These are phyloP conservation scores for Danaus chrysippus DNA, from an alignment of 2,888 invertebrate genomes.

Conservation along the genomic window DNA sequence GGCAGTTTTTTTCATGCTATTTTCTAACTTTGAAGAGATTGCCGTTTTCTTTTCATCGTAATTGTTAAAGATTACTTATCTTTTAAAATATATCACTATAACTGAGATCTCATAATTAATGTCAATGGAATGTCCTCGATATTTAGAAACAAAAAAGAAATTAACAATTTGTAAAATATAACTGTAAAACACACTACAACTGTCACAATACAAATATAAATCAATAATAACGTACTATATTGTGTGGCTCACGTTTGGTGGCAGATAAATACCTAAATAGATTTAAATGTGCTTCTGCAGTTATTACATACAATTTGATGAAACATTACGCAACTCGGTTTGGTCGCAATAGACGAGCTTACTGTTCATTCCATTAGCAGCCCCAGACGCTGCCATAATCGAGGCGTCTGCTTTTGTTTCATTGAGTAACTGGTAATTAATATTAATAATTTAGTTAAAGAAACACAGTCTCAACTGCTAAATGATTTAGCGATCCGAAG, in stretches of 20 bases:
- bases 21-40: neutral
- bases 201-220: too few relatives aligned
- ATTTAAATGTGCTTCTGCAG: neutral
- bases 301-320: neutral
- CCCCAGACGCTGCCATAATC: conserved; percentile 38
- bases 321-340: conserved; percentile 1
- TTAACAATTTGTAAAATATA: too few relatives aligned
- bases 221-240: too few relatives aligned
- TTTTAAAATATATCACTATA: too few relatives aligned
- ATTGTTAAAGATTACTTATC: neutral
- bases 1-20: neutral
- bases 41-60: neutral
- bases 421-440: conserved; percentile 42
- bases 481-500: conserved; percentile 30
- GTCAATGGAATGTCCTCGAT: too few relatives aligned
- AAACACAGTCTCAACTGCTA: conserved; percentile 31
- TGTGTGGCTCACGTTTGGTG: neutral
- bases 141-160: too few relatives aligned
- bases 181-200: too few relatives aligned
- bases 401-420: conserved; percentile 55
- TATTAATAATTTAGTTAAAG: conserved; percentile 58
- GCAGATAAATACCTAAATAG: neutral
- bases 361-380: conserved; percentile 10
- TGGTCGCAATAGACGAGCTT: conserved; percentile 5
- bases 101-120: too few relatives aligned